A percentile compares a stretch with the other conserved stretches of the same genome.
phyloP scores from a whole-genome alignment of 64 coral and sea anemone species.

The Stichodactyla helianthus region DNA sequence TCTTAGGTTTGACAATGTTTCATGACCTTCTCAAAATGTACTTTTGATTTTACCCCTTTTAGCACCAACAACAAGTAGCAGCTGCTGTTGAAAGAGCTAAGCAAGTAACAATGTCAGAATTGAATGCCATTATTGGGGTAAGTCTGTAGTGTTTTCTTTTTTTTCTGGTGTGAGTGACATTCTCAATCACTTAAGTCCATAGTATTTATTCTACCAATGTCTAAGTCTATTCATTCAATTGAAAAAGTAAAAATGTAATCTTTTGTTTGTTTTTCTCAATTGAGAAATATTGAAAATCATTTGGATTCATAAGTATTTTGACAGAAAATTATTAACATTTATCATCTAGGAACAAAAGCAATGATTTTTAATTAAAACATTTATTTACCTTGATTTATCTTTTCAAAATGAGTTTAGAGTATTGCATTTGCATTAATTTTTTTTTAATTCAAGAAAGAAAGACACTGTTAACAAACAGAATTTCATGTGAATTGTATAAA shows the following conservation, averaged over 20 bases:
- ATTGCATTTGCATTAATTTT: neutral
- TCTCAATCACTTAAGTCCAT: neutral
- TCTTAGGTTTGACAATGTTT: conserved; percentile 4
- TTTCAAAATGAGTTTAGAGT: neutral
- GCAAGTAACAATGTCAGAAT: conserved; percentile 97
- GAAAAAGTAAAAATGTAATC: neutral
- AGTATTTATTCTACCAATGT: neutral
- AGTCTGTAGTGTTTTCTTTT: conserved; percentile 18
- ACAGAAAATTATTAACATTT: neutral
- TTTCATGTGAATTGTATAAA: neutral
- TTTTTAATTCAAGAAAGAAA: neutral
- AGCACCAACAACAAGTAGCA: conserved; percentile 99
- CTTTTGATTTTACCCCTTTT: conserved; percentile 17
- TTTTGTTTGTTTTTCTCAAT: conserved; percentile 12
- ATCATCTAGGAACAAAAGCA: neutral
- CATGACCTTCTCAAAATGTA: neutral
- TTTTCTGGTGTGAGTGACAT: neutral
- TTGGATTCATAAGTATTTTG: neutral
- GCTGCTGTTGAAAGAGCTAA: conserved; percentile 97
- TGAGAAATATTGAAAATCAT: conserved; percentile 9
- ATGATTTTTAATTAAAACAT: neutral
- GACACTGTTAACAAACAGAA: neutral
- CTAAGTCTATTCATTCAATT: conserved; percentile 11
- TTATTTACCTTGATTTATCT: neutral
- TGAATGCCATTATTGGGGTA: conserved; percentile 99